Base-by-base conservation (phyloP, 2,113 vertebrate species). In the Boulengeromyrus knoepffleri region DNA sequence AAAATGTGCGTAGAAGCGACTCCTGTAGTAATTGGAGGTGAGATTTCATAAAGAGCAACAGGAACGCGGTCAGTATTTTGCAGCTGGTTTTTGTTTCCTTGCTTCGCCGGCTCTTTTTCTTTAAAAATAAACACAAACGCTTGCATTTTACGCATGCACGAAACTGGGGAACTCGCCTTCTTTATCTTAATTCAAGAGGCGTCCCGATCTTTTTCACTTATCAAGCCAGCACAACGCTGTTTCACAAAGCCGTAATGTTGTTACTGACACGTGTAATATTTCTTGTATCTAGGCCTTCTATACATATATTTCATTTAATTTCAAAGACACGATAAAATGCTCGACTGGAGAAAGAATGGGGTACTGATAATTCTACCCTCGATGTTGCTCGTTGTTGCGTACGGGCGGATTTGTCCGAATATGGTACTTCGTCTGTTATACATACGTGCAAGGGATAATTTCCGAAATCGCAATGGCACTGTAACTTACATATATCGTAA, bases 41-140 rank as follows among this genome's bases (percentile, higher is more conserved):
- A 87, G 89, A 56, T 89, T 89, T 90, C 39, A 31, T 49, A 89
- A 91, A 91, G 90, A 92, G 93, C 93, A 95, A 92, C 94, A 94
- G 91, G 92, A 94, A 94, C 89, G 17, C 77, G 89, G 50, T 13
- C 7, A 3, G 9, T 89, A 50, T 56, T 56, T 58, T 47, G 39
- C 24, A 39, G n/a, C 74, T 80, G 74, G 13, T 80, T 90, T 86
- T 90, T 92, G 87, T 50, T 87, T 31, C 24, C 53, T 87, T 85
- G 62, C 49, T 89, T 77, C 39, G 46, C 62, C 70, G 89, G 89
- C n/a, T 27, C 45, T 45, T 47, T 90, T 49, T 89, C 47, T 7
- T 0, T n/a, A 50, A 87, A 90, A 77, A 45, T 87, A 89, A 62
- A 39, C 74, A 58, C 85, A 62, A 9, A 66, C 19, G 24, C 45